These are phyloP conservation scores for Pelochelys cantorii DNA, from an alignment of 2,797 vertebrate species.

Conservation along the genomic window DNA sequence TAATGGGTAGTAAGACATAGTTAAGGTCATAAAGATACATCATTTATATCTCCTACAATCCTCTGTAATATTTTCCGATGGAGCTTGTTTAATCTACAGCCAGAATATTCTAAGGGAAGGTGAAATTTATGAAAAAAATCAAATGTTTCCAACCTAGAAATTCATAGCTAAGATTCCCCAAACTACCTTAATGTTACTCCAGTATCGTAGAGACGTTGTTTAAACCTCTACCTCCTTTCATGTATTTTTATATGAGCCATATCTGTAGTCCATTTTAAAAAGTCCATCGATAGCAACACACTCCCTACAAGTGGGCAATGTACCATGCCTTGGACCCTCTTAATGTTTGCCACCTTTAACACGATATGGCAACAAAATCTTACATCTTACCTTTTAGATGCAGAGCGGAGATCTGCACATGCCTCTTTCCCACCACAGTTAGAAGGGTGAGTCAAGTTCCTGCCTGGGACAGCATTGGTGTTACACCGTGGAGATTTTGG, in stretches of 20 bases:
- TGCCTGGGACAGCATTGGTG: not conserved
- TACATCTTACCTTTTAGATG: not conserved
- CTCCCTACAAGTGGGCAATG: not conserved
- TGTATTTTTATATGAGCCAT: not conserved
- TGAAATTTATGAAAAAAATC: not conserved
- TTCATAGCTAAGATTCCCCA: not conserved
- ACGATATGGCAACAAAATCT: not conserved
- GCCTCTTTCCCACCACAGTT: not conserved
- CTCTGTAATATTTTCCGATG: not conserved
- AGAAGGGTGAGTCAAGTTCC: not conserved
- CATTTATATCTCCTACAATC: not conserved
- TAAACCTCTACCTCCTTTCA: fast-evolving
- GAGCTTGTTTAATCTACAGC: not conserved
- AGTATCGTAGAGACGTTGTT: fast-evolving
- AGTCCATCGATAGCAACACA: fast-evolving
- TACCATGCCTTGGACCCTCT: not conserved
- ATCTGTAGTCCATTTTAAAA: fast-evolving
- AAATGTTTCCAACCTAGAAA: not conserved
- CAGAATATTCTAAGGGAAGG: not conserved
- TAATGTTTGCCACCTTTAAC: not conserved
- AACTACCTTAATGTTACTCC: not conserved
- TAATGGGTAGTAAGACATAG: not conserved
- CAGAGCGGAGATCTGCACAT: not conserved
- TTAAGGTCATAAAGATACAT: not conserved
- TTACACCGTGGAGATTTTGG: not conserved